Conservation (phyloP, 2,797 vertebrate genomes). For the Syndactyla subalaris region DNA sequence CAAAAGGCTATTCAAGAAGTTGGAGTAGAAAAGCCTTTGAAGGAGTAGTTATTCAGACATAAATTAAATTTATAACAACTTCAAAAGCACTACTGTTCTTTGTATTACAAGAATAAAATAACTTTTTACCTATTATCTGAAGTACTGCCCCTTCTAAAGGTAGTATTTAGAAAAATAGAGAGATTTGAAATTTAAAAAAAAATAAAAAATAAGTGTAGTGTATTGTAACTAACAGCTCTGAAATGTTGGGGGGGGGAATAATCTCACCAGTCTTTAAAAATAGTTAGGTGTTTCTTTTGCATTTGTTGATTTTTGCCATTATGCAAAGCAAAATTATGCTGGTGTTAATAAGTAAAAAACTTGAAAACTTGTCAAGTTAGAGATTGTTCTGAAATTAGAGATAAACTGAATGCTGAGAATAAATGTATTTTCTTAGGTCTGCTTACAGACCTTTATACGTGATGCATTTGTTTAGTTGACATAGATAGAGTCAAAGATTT, state of each 20-base stretch:
- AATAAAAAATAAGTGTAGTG: not conserved
- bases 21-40: not conserved
- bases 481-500: not conserved
- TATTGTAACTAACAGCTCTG: not conserved
- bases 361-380: not conserved
- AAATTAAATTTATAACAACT: not conserved
- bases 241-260: not conserved
- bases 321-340: not conserved
- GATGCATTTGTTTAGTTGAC: not conserved
- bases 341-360: not conserved
- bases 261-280: not conserved
- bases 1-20: not conserved
- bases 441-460: not conserved
- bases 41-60: not conserved
- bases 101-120: not conserved
- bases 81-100: not conserved
- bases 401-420: not conserved
- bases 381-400: not conserved
- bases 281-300: not conserved
- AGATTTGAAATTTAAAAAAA: not conserved
- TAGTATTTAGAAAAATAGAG: not conserved
- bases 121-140: not conserved
- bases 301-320: not conserved
- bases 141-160: not conserved
- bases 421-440: not conserved